Conservation (phyloP, 2,797 vertebrate genomes). For the Ibycter americanus region DNA sequence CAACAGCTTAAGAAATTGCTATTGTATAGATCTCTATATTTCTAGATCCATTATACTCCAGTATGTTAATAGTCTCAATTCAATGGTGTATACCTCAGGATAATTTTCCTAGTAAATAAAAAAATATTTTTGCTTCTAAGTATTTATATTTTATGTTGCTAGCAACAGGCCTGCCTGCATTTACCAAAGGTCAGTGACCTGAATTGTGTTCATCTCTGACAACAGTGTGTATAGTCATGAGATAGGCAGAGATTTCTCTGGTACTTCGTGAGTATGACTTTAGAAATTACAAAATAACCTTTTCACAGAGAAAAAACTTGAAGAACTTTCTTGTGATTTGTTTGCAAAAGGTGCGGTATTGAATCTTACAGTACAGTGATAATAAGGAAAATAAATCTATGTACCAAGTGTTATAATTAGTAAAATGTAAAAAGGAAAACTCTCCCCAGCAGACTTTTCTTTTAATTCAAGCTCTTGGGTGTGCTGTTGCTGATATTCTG, state of each 20-base stretch:
- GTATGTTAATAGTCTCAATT: neutral
- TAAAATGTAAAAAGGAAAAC: neutral
- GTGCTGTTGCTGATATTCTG: neutral
- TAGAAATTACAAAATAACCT: neutral
- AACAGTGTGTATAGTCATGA: neutral
- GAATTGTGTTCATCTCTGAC: slow-evolving; percentile 38
- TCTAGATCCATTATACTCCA: neutral
- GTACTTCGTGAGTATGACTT: neutral
- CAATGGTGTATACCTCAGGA: neutral
- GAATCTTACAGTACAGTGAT: neutral
- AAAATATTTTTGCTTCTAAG: neutral
- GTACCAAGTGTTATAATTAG: neutral
- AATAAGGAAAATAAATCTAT: neutral
- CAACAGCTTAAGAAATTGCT: neutral
- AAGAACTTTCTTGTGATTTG: neutral
- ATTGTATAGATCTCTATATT: neutral
- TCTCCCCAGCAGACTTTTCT: neutral
- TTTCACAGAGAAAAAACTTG: neutral
- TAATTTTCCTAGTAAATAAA: neutral
- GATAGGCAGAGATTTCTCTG: neutral
- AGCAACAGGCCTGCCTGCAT: slow-evolving; percentile 38
- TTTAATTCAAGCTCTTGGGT: neutral
- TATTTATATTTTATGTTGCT: slow-evolving; percentile 38
- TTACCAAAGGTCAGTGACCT: slow-evolving; percentile 50
- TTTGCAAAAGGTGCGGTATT: neutral